phyloP scores from a whole-genome alignment of 2,797 vertebrate genomes.

The Phoxinus dragarum region DNA sequence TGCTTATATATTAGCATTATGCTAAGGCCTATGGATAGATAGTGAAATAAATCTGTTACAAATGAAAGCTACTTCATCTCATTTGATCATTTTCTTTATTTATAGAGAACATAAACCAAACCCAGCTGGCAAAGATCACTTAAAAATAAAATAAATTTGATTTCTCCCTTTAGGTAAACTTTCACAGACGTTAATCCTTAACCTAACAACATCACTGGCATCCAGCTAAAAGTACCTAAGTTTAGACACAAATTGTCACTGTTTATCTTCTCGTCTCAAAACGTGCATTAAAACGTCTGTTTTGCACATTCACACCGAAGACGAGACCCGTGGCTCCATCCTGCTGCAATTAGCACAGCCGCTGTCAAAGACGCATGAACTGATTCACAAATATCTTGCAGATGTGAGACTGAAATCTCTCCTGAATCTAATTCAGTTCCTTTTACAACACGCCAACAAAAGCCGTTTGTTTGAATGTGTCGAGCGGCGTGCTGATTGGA shows the following conservation, averaged over 20 bases:
- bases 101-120: neutral
- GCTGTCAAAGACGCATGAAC: conserved; percentile 43
- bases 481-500: conserved; percentile 22
- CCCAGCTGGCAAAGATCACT: neutral
- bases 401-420: conserved; percentile 43
- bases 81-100: neutral
- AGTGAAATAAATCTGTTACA: neutral
- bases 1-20: no score
- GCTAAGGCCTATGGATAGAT: neutral
- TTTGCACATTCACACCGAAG: conserved; percentile 24
- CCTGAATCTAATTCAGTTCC: conserved; percentile 37
- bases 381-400: conserved; percentile 54
- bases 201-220: neutral
- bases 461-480: conserved; percentile 36
- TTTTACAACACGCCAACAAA: conserved; percentile 35
- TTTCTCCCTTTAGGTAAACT: neutral
- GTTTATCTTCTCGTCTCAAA: conserved; percentile 6
- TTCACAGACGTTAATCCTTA: neutral
- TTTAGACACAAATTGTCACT: conserved; percentile 4
- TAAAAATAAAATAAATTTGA: neutral
- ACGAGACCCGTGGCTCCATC: conserved; percentile 5
- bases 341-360: conserved; percentile 40
- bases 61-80: neutral
- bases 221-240: neutral
- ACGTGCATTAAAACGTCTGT: conserved; percentile 19